Base-by-base conservation (phyloP, 2,888 invertebrate genomes). In the Drosophila neotestacea region DNA sequence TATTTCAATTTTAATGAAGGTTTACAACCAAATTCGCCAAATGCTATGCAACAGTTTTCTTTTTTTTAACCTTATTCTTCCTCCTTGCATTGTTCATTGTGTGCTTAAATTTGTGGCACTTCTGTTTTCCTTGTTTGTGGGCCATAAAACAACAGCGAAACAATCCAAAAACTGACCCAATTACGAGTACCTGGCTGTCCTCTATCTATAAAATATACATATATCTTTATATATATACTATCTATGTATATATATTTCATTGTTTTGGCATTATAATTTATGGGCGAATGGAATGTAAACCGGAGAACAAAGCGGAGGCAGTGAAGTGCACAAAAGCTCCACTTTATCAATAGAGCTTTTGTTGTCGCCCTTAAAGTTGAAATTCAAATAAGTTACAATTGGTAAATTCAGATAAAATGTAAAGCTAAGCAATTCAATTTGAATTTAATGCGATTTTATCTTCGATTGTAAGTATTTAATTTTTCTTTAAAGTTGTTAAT, bases 41-140 rank as follows among this genome's bases (percentile, higher is more conserved):
- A 51, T 74, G 55, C 47, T 67, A 72, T 76, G 87, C 73, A 73
- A 79, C 73, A 87, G 54, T 73, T 39, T 48, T 73, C 30, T 39
- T 28, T 42, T 30, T 22, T 9, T 27, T 54, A 51, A 36, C 11
- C 32, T 32, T 28, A 9, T 34, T 56, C 38, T 28, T 4, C 34
- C 27, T 34, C 10, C 32, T 6, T 11, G 32, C 22, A 55, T 56
- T 56, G 46, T 59, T 32, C 46, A 61, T 61, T 38, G 54, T 54
- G 0, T 30, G 62, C 51, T 72, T 56, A 70, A 85, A 83, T 88
- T 84, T 83, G 70, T 70, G 81, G 56, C 86, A 78, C 81, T 84
- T 80, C 81, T 88, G 78, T 68, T 84, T 85, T 83, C 72, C 82
- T 68, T 72, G 76, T 73, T 67, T 16, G 16, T 16, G 16, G 16